Evolutionary conservation across 2,888 invertebrate species (phyloP).

Genomic region (Heliconius ethilla): DNA sequence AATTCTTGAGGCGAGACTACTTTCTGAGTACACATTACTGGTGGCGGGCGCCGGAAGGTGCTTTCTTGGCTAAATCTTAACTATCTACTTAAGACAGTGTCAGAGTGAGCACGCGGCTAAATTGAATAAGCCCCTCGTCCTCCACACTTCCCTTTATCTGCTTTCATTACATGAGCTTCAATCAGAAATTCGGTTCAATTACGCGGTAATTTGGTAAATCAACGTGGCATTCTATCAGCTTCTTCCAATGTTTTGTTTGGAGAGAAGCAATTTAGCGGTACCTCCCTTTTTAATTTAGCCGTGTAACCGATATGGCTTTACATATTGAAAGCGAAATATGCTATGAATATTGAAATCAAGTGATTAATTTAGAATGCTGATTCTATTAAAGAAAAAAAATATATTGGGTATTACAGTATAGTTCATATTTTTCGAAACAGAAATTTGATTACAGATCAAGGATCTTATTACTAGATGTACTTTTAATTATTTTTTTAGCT

Average conservation of each 20-base stretch:
- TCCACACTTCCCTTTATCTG: slow-evolving; percentile 69
- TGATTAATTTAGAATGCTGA: slow-evolving; percentile 1
- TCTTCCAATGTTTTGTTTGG: slow-evolving; percentile 52
- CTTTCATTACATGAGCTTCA: slow-evolving; percentile 77
- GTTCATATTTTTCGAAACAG: neutral
- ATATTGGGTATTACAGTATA: neutral
- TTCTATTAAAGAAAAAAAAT: neutral
- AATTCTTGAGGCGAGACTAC: slow-evolving; percentile 74
- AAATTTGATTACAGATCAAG: neutral
- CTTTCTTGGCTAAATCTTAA: slow-evolving; percentile 74
- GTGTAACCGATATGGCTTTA: slow-evolving; percentile 47
- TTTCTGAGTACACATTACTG: slow-evolving; percentile 77
- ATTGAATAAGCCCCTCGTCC: slow-evolving; percentile 71
- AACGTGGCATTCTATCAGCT: slow-evolving; percentile 75
- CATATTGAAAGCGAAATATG: slow-evolving; percentile 26
- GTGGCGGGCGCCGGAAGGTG: slow-evolving; percentile 57
- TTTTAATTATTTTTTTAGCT: neutral
- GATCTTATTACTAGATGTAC: neutral
- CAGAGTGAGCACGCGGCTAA: slow-evolving; percentile 66
- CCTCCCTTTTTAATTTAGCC: slow-evolving; percentile 32
- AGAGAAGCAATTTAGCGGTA: slow-evolving; percentile 29
- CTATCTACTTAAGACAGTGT: slow-evolving; percentile 77
- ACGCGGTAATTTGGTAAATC: slow-evolving; percentile 74
- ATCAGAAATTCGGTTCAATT: slow-evolving; percentile 76
- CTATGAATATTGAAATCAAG: slow-evolving; percentile 24